phyloP scores from a whole-genome alignment of 2,888 invertebrate species.

The Nephrotoma appendiculata region DNA sequence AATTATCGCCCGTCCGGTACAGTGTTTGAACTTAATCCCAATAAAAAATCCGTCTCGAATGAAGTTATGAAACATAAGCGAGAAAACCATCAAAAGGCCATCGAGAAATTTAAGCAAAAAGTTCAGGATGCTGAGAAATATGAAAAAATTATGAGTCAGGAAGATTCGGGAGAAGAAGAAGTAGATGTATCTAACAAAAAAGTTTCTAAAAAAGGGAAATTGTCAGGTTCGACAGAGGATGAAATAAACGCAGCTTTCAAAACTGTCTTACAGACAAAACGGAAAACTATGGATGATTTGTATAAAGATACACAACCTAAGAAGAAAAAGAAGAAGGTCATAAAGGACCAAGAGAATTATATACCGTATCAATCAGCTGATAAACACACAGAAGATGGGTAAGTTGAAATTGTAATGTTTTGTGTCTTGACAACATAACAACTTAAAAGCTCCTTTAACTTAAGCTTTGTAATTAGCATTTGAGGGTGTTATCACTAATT shows the following conservation, averaged over 20 bases:
- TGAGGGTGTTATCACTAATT: too few species aligned
- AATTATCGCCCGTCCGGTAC: constrained; percentile 39
- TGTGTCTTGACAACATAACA: neutral
- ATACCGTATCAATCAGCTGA: constrained; percentile 76
- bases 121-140: neutral
- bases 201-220: neutral
- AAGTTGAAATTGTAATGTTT: neutral
- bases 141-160: constrained; percentile 9
- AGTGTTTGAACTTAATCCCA: constrained; percentile 81
- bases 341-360: constrained; percentile 65
- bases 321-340: constrained; percentile 33
- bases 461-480: too few species aligned
- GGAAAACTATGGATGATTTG: constrained; percentile 37
- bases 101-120: constrained; percentile 27
- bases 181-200: neutral
- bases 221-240: constrained; percentile 34
- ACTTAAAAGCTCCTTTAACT: too few species aligned
- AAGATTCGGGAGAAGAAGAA: constrained; percentile 7
- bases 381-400: constrained; percentile 57
- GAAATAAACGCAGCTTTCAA: constrained; percentile 42
- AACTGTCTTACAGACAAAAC: constrained; percentile 37
- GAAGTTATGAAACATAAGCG: constrained; percentile 82
- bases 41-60: constrained; percentile 61
- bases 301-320: constrained; percentile 37
- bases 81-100: constrained; percentile 45